A percentile compares a stretch with the other conserved stretches of the same genome.
phyloP scores from a whole-genome alignment of 2,888 invertebrate species.

The Rhamphomyia laevipes region DNA sequence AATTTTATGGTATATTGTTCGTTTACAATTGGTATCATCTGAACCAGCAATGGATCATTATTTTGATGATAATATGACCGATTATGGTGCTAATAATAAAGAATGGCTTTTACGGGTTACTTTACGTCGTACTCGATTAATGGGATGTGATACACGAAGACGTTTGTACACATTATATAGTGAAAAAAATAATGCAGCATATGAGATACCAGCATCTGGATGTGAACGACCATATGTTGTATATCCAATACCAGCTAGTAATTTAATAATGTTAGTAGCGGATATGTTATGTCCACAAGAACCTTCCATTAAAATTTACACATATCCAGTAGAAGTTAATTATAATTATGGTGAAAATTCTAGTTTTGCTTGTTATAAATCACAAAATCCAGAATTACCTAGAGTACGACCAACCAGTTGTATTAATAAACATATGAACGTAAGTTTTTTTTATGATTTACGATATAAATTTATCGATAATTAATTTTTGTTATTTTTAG shows the following conservation, averaged over 20 bases:
- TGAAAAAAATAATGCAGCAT: slow-evolving; percentile 43
- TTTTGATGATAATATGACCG: slow-evolving; percentile 42
- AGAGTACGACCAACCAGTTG: slow-evolving; percentile 61
- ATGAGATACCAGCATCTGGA: slow-evolving; percentile 36
- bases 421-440: slow-evolving; percentile 63
- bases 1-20: slow-evolving; percentile 46
- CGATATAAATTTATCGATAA: not conserved
- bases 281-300: slow-evolving; percentile 50
- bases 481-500: slow-evolving; percentile 24
- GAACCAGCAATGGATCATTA: slow-evolving; percentile 39
- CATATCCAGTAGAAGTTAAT: slow-evolving; percentile 38
- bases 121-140: slow-evolving; percentile 66
- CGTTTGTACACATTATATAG: slow-evolving; percentile 41
- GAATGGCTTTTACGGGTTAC: slow-evolving; percentile 51
- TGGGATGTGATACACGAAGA: slow-evolving; percentile 72
- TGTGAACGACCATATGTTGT: slow-evolving; percentile 54
- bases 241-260: slow-evolving; percentile 62
- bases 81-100: slow-evolving; percentile 40
- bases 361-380: slow-evolving; percentile 49
- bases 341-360: slow-evolving; percentile 39
- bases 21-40: slow-evolving; percentile 40
- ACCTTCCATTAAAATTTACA: slow-evolving; percentile 36
- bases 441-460: slow-evolving; percentile 32
- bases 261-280: slow-evolving; percentile 67
- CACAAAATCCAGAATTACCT: slow-evolving; percentile 44